Base-by-base conservation (phyloP, 2,113 vertebrate species). In the Capreolus pygargus region DNA sequence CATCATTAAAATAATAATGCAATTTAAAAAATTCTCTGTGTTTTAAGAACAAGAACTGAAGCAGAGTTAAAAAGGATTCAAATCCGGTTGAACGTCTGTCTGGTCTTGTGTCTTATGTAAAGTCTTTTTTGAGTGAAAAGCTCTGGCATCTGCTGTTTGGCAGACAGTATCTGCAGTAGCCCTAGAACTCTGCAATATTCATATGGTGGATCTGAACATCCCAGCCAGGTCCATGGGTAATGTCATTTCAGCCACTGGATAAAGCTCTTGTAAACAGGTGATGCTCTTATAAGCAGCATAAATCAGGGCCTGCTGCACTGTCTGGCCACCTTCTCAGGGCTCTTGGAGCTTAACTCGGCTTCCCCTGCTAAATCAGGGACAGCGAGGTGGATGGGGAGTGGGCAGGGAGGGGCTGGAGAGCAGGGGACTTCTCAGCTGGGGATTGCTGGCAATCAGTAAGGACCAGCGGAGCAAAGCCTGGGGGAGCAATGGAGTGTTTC, bases 361-460 rank as follows among this genome's bases (percentile, higher is more conserved):
- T 83, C 36, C 45, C 33, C 50, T 8, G 81, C 70, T 82, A 55
- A 19, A 61, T 52, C 5, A 30, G 82, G n/a, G 36, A 81, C 10
- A 21, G 28, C 1, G 9, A 52, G 2, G 36, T 7, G 3, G 74
- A 39, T 2, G 2, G 67, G 23, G 25, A 25, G 36, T 0, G 30
- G 74, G 54, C 54, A 55, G 47, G 4, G 19, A 12, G 28, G 14
- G 19, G 11, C 82, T 16, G 19, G 43, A 79, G 50, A 11, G 16
- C 54, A 61, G 61, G 57, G 36, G 30, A 16, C 8, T 0, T 8
- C 47, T 36, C 45, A 52, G 70, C 60, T 50, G 92, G 57, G 93
- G 92, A 61, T 67, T 81, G 90, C 10, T 85, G 86, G 93, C 85
- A 47, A 67, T 93, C 94, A 58, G 64, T 6, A 45, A 91, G 83